Evolutionary conservation across 2,797 vertebrate species (phyloP).

Genomic region (Phoxinus dragarum): DNA sequence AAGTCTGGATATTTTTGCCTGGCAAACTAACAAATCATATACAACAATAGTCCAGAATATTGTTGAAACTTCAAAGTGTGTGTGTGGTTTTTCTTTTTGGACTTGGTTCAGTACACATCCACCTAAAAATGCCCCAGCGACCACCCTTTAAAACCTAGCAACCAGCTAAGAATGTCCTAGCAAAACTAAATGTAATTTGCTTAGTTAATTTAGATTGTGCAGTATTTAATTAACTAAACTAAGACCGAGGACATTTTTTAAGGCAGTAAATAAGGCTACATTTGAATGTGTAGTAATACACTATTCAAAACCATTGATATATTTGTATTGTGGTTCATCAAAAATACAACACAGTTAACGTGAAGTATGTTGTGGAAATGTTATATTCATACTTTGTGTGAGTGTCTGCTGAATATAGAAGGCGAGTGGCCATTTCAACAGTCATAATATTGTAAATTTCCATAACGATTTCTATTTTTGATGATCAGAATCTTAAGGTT

Average conservation of each 20-base stretch:
- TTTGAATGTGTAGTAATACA: background rate
- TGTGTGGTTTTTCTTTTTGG: background rate
- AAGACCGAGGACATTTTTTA: background rate
- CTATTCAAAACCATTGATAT: conserved; percentile 1
- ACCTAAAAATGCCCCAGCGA: background rate
- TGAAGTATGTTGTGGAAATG: background rate
- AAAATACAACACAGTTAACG: background rate
- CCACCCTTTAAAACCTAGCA: background rate
- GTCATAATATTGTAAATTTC: background rate
- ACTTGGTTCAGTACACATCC: background rate
- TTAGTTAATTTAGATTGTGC: background rate
- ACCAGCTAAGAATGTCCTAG: background rate
- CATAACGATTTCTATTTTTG: background rate
- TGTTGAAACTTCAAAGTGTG: background rate
- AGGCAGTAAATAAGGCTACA: background rate
- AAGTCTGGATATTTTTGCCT: background rate
- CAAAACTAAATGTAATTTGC: background rate
- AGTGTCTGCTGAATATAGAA: background rate
- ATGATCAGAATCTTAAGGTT: conserved; percentile 2
- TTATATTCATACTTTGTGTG: background rate
- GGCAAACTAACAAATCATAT: background rate
- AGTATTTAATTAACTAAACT: background rate
- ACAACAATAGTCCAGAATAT: background rate
- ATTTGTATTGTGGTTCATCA: background rate
- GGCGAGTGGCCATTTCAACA: background rate